Evolutionary conservation across 2,797 vertebrate species (phyloP).

Genomic region (Echiichthys vipera): DNA sequence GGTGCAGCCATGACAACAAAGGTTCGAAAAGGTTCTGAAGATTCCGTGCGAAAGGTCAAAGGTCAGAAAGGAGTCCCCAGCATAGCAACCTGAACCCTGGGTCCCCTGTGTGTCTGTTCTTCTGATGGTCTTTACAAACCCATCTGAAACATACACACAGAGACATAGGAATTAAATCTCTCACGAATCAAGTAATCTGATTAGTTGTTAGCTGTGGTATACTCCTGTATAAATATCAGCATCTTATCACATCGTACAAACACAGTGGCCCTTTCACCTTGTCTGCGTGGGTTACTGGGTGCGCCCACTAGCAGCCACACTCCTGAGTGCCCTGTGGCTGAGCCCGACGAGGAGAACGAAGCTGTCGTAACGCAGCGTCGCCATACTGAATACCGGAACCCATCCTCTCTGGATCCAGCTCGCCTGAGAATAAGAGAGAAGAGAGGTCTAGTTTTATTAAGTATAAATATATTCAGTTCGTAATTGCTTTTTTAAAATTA

Average conservation of each 20-base stretch:
- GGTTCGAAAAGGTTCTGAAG: constrained; percentile 37
- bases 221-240: not conserved
- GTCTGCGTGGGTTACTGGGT: constrained; percentile 5
- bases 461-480: too few relatives aligned
- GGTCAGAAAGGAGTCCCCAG: constrained; percentile 75
- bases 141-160: constrained; percentile 43
- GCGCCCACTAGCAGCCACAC: constrained; percentile 88
- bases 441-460: too few relatives aligned
- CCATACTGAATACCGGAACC: constrained; percentile 95
- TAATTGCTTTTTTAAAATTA: not conserved
- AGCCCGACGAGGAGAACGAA: constrained; percentile 90
- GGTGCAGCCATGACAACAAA: constrained; percentile 64
- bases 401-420: constrained; percentile 95
- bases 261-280: constrained; percentile 31
- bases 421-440: constrained; percentile 80
- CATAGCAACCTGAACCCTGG: constrained; percentile 60
- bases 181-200: too few relatives aligned
- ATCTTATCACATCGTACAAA: not conserved
- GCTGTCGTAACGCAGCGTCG: constrained; percentile 90
- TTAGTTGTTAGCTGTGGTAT: too few relatives aligned
- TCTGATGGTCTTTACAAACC: constrained; percentile 75
- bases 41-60: constrained; percentile 63
- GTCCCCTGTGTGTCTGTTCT: constrained; percentile 54
- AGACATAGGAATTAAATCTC: not conserved
- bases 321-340: constrained; percentile 90